Conservation (phyloP, 1,140 invertebrate species). For the Drosophila varians region DNA sequence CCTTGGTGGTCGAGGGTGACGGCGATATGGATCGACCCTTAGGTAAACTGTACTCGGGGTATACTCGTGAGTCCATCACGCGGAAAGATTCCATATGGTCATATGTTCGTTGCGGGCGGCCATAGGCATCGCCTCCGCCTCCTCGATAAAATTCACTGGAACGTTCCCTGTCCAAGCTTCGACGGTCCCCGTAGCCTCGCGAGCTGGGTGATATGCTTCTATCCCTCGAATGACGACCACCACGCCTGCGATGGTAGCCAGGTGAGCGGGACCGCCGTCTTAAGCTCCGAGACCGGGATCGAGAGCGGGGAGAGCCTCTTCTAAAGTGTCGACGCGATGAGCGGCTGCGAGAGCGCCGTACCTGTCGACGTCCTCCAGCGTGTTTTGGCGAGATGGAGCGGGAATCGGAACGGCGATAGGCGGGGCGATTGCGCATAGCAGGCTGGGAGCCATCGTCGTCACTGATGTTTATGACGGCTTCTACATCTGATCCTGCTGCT, state of each 20-base stretch:
- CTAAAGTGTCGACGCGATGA: conserved; percentile 43
- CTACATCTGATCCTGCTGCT: background rate
- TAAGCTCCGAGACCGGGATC: conserved; percentile 24
- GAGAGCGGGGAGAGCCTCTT: conserved; percentile 57
- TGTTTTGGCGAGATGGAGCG: conserved; percentile 46
- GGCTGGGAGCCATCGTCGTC: conserved; percentile 63
- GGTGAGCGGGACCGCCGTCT: conserved; percentile 26
- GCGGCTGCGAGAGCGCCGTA: conserved; percentile 38
- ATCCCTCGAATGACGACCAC: background rate
- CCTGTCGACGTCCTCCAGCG: conserved; percentile 12
- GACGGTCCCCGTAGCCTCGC: conserved; percentile 6
- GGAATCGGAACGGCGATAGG: conserved; percentile 32
- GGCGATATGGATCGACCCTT: conserved; percentile 44
- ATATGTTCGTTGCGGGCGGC: conserved; percentile 30
- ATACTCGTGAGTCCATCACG: conserved; percentile 54
- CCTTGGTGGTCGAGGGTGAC: conserved; percentile 17
- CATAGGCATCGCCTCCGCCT: conserved; percentile 15
- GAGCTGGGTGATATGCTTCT: background rate
- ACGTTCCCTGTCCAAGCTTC: conserved; percentile 33
- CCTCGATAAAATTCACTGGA: conserved; percentile 28
- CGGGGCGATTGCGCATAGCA: conserved; percentile 6
- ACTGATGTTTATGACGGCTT: conserved; percentile 73
- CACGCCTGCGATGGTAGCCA: conserved; percentile 16
- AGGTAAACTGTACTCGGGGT: conserved; percentile 58
- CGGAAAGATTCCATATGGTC: conserved; percentile 53